These are phyloP conservation scores for Azorinus chamasolen DNA, from an alignment of 2,888 invertebrate genomes.

Conservation along the genomic window DNA sequence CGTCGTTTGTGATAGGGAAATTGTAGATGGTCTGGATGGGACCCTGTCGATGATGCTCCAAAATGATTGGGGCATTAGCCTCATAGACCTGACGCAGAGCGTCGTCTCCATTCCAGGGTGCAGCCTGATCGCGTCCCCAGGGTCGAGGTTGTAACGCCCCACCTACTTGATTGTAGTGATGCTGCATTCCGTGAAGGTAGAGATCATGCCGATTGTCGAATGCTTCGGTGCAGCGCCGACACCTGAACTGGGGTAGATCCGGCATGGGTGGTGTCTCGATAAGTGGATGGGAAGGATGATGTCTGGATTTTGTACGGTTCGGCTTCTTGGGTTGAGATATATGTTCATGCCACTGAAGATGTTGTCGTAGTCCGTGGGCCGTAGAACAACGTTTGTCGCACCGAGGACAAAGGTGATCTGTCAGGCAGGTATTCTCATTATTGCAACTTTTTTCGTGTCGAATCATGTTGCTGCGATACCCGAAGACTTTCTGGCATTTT, in stretches of 20 bases:
- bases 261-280: too few relatives aligned
- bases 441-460: too few relatives aligned
- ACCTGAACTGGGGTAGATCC: conserved; percentile 3
- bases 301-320: too few relatives aligned
- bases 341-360: too few relatives aligned
- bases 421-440: too few relatives aligned
- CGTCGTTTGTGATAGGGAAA: conserved; percentile 30
- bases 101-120: conserved; percentile 22
- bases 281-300: too few relatives aligned
- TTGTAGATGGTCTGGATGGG: conserved; percentile 30
- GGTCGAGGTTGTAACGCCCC: conserved; percentile 27
- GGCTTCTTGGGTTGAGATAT: too few relatives aligned
- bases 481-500: too few relatives aligned
- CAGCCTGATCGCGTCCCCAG: conserved; percentile 12
- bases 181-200: conserved; percentile 22
- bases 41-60: conserved; percentile 21
- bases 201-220: conserved; percentile 26
- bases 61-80: conserved; percentile 26
- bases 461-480: too few relatives aligned
- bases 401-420: too few relatives aligned
- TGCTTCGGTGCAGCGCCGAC: conserved; percentile 22
- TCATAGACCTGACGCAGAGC: conserved; percentile 26
- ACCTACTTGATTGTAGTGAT: conserved; percentile 19
- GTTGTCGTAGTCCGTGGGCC: too few relatives aligned
- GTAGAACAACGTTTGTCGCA: too few relatives aligned